Base-by-base conservation (phyloP, 2,113 vertebrate species). In the Nestor notabilis region DNA sequence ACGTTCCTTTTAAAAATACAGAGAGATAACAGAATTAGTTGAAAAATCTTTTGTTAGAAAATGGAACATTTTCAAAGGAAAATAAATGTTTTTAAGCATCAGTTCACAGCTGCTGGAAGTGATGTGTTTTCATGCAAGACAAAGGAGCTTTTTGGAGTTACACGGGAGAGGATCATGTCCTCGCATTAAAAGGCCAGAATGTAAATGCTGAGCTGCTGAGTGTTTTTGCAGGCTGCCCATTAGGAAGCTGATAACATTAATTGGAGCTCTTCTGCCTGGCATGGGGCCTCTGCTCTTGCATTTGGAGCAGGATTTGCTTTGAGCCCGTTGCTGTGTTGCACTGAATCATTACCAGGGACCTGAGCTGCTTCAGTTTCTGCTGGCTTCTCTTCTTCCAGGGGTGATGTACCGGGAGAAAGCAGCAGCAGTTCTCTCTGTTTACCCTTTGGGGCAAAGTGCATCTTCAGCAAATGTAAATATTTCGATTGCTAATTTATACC, bases 381-480 rank as follows among this genome's bases (percentile, higher is more conserved):
- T 47, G 50, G 7, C 18, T 82, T 43, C 64, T 79, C 47, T 20
- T 50, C 25, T 65, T 14, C 16, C 52, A 68, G 55, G 43, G 21
- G 7, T 0, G 5, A 53, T n/a, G 28, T 6, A 10, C 41, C 1
- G 2, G 55, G 33, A 44, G 70, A 18, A 46, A 21, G 2, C 9
- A 9, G 11, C 12, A 2, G 28, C 37, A 77, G 16, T 50, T 65
- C 46, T 53, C 55, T 75, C 33, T 93, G 56, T 92, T 95, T 90
- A 83, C 47, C 87, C 93, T 89, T 20, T 39, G 78, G 79, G 93
- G 71, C 63, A 50, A 81, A 87, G 92, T 9, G 53, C 83, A 33
- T 77, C 72, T 80, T 82, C 66, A 37, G 44, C 63, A 90, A 43
- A 41, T 24, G 56, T 70, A 92, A 97, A 93, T 89, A 87, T 96